Base-by-base conservation (phyloP, 2,888 invertebrate species). In the Hyppa rectilinea region DNA sequence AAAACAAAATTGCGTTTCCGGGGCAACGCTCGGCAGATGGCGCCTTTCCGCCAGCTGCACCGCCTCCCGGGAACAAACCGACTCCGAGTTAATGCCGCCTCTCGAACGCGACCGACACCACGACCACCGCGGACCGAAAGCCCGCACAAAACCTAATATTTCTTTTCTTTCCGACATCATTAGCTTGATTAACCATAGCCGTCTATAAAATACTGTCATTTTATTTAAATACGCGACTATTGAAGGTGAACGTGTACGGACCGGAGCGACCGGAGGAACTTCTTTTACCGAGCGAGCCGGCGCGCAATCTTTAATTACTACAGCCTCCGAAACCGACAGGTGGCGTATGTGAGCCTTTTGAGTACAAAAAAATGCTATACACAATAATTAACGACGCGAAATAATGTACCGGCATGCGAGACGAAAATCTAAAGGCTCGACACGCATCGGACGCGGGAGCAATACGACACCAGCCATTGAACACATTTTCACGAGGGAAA, bases 351-450 rank as follows among this genome's bases (percentile, higher is more conserved):
- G 91, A 88, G 87, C 86, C 71, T 87, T 68, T 88, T 88, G 87
- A 88, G 83, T 84, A 88, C 87, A 91, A 93, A 94, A 72, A 94
- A 94, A 92, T 89, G 87, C 88, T 86, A 88, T 89, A 92, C 89
- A 92, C 91, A 92, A 95, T 96, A 96, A 95, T 96, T 96, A 95
- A 93, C 92, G 95, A 94, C 92, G 94, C 93, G 95, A 93, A 94
- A 95, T 95, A 96, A 96, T 95, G 95, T 90, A 92, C 96, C 94
- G 91, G 94, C 94, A 95, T 94, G 89, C 92, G 90, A 93, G 91
- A 91, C 95, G 94, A 95, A 96, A 95, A 95, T 95, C 94, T 93
- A 94, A 94, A 95, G 94, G 91, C 88, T 91, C 89, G 84, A 90
- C 92, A 92, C 92, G 92, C 92, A 92, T 90, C 88, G 87, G 76